Evolutionary conservation across 2,797 vertebrate species (phyloP).

Genomic region (Anomalospiza imberbis): DNA sequence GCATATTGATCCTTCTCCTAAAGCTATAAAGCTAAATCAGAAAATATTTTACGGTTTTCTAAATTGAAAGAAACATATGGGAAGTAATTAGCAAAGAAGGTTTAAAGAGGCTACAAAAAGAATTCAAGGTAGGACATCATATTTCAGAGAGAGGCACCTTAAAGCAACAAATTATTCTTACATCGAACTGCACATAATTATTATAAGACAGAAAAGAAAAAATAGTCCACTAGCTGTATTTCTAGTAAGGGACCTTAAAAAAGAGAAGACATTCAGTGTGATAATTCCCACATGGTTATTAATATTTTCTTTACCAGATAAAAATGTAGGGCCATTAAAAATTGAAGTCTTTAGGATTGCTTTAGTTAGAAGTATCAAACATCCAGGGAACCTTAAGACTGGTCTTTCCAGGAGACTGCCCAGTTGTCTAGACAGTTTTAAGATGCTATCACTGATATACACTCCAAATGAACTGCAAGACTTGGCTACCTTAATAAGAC

Average conservation of each 20-base stretch:
- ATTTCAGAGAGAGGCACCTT: neutral
- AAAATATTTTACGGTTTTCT: neutral
- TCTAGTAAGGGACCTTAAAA: constrained; percentile 27
- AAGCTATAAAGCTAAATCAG: neutral
- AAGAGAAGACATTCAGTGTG: neutral
- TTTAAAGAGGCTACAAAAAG: neutral
- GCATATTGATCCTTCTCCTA: neutral
- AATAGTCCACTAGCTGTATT: neutral
- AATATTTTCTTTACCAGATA: neutral
- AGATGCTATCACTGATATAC: neutral
- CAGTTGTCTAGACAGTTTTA: neutral
- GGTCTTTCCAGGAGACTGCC: neutral
- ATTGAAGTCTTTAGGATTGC: neutral
- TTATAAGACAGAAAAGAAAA: neutral
- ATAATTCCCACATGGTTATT: neutral
- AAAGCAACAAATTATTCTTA: neutral
- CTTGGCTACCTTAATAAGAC: neutral
- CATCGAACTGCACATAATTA: neutral
- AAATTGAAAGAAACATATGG: neutral
- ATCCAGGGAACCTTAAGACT: neutral
- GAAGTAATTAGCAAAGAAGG: neutral
- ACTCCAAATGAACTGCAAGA: neutral
- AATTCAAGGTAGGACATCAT: neutral
- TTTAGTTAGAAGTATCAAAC: neutral
- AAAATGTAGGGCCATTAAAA: neutral